Conservation (phyloP, 2,888 invertebrate genomes). For the Lumbricus terrestris region DNA sequence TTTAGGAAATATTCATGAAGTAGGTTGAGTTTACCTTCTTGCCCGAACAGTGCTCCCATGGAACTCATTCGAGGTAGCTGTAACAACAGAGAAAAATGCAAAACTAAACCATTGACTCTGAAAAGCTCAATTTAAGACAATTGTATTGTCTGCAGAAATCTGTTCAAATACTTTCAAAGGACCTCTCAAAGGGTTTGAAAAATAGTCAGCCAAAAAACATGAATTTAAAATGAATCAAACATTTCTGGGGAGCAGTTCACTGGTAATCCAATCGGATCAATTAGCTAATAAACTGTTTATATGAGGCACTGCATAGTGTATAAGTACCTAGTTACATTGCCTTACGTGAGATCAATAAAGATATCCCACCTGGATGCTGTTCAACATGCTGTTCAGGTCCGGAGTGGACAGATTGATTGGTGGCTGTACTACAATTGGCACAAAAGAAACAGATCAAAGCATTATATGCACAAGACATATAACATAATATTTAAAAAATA, state of each 20-base stretch:
- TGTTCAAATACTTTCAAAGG: neutral
- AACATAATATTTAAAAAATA: neutral
- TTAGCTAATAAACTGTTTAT: neutral
- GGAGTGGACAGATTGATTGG: neutral
- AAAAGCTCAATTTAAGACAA: neutral
- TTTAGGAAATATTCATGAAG: neutral
- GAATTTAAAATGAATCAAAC: neutral
- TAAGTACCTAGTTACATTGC: neutral
- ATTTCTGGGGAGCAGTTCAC: neutral
- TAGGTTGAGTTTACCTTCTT: conserved; percentile 9
- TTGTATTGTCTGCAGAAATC: neutral
- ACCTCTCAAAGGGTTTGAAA: neutral
- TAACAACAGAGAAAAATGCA: neutral
- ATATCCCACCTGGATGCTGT: neutral
- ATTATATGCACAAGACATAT: neutral
- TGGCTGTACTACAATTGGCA: neutral
- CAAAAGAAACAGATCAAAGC: neutral
- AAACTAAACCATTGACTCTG: neutral
- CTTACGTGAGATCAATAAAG: neutral
- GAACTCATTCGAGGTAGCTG: conserved; percentile 14
- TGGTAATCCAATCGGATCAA: neutral
- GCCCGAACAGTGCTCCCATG: conserved; percentile 5
- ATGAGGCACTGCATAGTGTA: too few species aligned
- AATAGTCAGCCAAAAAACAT: neutral
- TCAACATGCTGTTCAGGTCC: neutral